phyloP scores from a whole-genome alignment of 1,140 invertebrate genomes.

The Macrotrachela quadricornifera region DNA sequence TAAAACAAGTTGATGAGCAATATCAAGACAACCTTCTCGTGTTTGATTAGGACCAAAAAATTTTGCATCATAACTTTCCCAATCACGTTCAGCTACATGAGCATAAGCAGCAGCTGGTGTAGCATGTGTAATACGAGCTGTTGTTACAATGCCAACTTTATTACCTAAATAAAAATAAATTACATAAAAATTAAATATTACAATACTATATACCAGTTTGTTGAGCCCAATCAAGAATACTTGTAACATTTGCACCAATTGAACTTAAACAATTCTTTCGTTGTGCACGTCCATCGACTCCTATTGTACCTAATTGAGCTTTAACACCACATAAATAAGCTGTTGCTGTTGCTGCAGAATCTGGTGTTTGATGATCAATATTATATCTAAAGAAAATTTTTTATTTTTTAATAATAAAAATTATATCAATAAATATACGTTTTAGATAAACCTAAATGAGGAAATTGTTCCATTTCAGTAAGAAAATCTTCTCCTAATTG shows the following conservation, averaged over 20 bases:
- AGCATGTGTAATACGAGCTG: constrained; percentile 64
- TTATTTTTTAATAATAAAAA: too few species aligned
- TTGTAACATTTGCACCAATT: neutral
- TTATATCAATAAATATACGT: neutral
- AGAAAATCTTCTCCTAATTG: constrained; percentile 40
- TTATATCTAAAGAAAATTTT: too few species aligned
- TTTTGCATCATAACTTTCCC: constrained; percentile 19
- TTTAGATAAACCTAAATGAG: constrained; percentile 11
- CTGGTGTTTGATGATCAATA: constrained; percentile 60
- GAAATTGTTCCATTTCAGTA: constrained; percentile 1
- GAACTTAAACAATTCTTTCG: neutral
- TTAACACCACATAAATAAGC: constrained; percentile 66
- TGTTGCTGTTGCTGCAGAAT: constrained; percentile 66
- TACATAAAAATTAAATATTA: too few species aligned
- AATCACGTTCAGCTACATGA: constrained; percentile 29
- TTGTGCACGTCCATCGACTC: constrained; percentile 39
- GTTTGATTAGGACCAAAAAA: neutral
- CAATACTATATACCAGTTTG: constrained; percentile 35
- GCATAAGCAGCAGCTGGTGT: constrained; percentile 61
- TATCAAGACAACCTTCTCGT: constrained; percentile 29
- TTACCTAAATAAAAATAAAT: too few species aligned
- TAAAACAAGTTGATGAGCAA: constrained; percentile 21
- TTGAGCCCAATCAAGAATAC: constrained; percentile 3
- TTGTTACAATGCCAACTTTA: constrained; percentile 65
- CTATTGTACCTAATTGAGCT: constrained; percentile 51